Evolutionary conservation across 2,113 vertebrate species (phyloP), one percentile per base, ranked within the genome.

Genomic region (Vidua macroura): DNA sequence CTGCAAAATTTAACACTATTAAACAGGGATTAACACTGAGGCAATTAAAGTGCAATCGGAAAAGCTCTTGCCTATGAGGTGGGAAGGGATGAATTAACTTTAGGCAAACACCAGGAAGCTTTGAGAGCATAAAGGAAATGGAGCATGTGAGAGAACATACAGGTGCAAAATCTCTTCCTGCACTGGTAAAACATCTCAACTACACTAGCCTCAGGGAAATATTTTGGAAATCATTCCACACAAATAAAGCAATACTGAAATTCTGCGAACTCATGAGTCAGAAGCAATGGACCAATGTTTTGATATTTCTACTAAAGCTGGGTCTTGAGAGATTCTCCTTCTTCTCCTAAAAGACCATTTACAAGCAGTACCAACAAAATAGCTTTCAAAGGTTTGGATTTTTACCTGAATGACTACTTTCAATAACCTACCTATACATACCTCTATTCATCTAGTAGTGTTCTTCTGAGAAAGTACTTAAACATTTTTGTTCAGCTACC

Each of bases 1-100:
- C 60, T 76, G 64, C 75, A 70, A 85, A 89, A 93, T 76, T 90
- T 93, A 93, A 83, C 63, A 49, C 84, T 78, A 80, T 94, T 91
- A 93, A 83, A 68, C 33, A 73, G 46, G 66, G 92, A 94, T 94
- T 96, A 92, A 82, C 74, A 83, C 39, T 44, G 43, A 80, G 51
- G 79, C 73, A 92, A 92, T 89, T 93, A 92, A 93, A 83, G 68
- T 33, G 12, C 64, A 67, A 89, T 96, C 1, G 10, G 88, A 73
- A 94, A 96, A 93, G 19, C 81, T 96, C 56, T 52, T 90, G 43
- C 58, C 77, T 90, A 48, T 69, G 72, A 84, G 37, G 49, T 90
- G 55, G 37, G 52, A 94, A 81, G 28, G 39, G 31, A 72, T 77
- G 11, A 89, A 86, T 87, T 92, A 93, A 80, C 28, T 85, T 70